Evolutionary conservation across 2,113 vertebrate genomes (phyloP).

Genomic region (Ibidorhyncha struthersii): DNA sequence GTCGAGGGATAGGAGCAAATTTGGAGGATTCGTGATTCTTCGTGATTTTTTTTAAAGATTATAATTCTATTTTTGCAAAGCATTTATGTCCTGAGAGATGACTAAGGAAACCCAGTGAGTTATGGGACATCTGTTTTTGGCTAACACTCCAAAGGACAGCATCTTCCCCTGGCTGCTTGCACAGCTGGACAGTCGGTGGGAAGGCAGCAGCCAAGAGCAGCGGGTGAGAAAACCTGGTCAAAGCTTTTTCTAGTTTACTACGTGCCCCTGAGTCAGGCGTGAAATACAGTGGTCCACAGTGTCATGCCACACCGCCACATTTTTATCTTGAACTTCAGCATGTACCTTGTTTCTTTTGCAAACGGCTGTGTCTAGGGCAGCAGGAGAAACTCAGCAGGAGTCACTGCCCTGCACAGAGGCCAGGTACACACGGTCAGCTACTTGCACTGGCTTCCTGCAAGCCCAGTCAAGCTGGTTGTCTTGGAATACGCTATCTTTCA

Average conservation of each 20-base stretch:
- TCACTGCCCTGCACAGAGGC: rapidly evolving
- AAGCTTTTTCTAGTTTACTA: background rate
- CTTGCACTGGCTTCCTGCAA: background rate
- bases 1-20: background rate
- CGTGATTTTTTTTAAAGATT: background rate
- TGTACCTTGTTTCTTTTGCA: background rate
- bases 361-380: background rate
- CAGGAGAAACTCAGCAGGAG: background rate
- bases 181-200: background rate
- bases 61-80: background rate
- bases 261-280: background rate
- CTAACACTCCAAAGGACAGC: background rate
- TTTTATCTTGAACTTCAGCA: background rate
- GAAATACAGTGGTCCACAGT: background rate
- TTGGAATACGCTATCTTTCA: background rate
- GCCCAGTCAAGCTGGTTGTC: background rate
- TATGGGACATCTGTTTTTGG: background rate
- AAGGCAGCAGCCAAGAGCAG: background rate
- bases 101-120: background rate
- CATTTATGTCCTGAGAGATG: background rate
- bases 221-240: background rate
- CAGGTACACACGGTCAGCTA: rapidly evolving
- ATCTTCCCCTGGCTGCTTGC: background rate
- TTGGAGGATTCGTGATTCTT: background rate
- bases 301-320: background rate